Percentiles rank a stretch among this genome's conserved stretches.
phyloP scores from a whole-genome alignment of 1,140 invertebrate species.

The Scaptomyza montana region DNA sequence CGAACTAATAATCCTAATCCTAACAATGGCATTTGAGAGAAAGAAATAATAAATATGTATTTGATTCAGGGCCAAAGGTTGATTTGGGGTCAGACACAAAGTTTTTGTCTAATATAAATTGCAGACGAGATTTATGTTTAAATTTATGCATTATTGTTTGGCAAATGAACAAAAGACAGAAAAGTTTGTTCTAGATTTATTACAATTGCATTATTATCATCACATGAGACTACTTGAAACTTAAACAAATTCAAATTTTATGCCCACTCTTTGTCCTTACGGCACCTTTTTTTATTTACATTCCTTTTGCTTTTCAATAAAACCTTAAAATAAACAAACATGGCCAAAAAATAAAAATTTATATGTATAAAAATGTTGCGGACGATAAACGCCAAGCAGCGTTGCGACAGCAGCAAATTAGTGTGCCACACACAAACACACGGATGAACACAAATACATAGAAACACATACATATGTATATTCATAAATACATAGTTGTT shows the following conservation, averaged over 20 bases:
- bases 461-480: too few species aligned
- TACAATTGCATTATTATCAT: too few species aligned
- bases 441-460: neutral
- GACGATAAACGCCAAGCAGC: conserved; percentile 38
- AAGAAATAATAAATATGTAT: neutral
- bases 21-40: conserved; percentile 11
- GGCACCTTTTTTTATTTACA: conserved; percentile 11
- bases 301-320: neutral
- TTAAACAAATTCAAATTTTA: neutral
- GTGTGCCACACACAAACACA: conserved; percentile 20
- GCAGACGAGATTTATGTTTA: neutral
- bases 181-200: neutral
- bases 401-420: conserved; percentile 41
- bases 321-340: conserved; percentile 25
- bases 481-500: too few species aligned
- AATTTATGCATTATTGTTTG: neutral
- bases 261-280: conserved; percentile 18
- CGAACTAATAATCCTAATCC: conserved; percentile 9
- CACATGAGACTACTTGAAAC: neutral
- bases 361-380: conserved; percentile 19
- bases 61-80: conserved; percentile 5
- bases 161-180: neutral
- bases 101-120: neutral
- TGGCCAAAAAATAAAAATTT: conserved; percentile 32
- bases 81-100: neutral